Conservation (phyloP, 2,797 vertebrate genomes). For the Anisognathus igniventris region DNA sequence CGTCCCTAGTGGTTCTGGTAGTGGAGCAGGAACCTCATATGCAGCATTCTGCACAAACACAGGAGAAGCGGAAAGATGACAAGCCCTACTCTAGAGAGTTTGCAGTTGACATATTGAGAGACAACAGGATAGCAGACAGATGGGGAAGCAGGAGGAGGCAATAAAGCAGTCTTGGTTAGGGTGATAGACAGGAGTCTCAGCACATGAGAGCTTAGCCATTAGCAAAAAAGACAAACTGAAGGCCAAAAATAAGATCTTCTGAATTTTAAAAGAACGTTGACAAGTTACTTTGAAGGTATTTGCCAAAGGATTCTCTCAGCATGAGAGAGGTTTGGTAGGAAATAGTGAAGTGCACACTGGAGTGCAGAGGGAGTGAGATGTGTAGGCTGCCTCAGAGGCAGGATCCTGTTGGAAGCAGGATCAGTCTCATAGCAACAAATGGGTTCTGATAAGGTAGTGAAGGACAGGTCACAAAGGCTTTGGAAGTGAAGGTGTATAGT, state of each 20-base stretch:
- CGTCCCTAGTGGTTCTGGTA: background rate
- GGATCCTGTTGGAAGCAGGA: background rate
- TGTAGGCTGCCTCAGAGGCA: background rate
- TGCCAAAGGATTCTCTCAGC: background rate
- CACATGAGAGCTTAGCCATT: background rate
- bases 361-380: background rate
- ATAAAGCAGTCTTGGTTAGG: background rate
- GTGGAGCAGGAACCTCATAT: background rate
- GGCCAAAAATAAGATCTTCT: background rate
- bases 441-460: background rate
- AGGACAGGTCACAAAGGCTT: background rate
- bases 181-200: background rate
- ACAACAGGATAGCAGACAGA: background rate
- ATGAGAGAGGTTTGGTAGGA: background rate
- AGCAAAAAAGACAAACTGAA: background rate
- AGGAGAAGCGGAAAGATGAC: background rate
- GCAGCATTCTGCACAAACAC: background rate
- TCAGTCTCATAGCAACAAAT: background rate
- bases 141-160: background rate
- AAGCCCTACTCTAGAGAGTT: background rate
- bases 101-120: background rate
- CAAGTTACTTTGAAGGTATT: background rate
- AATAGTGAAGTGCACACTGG: rapidly evolving
- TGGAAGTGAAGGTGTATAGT: background rate
- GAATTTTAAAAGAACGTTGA: background rate